A percentile compares a stretch with the other conserved stretches of the same genome.
These are phyloP conservation scores for Blomia tropicalis DNA, from an alignment of 2,888 invertebrate species.

Conservation along the genomic window DNA sequence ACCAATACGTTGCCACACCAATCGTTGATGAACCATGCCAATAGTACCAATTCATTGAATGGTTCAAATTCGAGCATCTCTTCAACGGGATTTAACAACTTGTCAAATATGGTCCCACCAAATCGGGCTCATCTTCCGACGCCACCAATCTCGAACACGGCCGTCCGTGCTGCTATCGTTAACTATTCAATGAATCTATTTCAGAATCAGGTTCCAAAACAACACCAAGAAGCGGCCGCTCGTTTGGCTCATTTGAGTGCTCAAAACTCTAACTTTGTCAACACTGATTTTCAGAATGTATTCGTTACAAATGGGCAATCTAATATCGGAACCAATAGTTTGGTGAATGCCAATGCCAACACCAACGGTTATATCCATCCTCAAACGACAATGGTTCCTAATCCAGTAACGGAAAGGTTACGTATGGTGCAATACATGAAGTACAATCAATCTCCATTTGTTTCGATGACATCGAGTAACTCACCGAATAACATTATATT, in stretches of 20 bases:
- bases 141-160: slow-evolving; percentile 1
- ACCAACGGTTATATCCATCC: background rate
- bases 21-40: background rate
- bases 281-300: slow-evolving; percentile 4
- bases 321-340: background rate
- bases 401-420: background rate
- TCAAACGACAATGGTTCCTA: background rate
- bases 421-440: background rate
- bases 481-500: background rate
- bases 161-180: slow-evolving; percentile 1
- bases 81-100: background rate
- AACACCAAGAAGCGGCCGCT: slow-evolving; percentile 18
- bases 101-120: background rate
- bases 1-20: background rate
- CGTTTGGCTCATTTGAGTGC: slow-evolving; percentile 11
- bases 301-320: background rate
- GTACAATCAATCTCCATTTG: background rate
- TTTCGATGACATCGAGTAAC: background rate
- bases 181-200: slow-evolving; percentile 15
- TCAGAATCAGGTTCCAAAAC: slow-evolving; percentile 15
- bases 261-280: background rate
- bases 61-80: background rate
- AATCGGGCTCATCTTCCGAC: background rate
- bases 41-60: background rate
- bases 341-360: background rate